phyloP scores from a whole-genome alignment of 2,113 vertebrate species.

The Peromyscus californicus region DNA sequence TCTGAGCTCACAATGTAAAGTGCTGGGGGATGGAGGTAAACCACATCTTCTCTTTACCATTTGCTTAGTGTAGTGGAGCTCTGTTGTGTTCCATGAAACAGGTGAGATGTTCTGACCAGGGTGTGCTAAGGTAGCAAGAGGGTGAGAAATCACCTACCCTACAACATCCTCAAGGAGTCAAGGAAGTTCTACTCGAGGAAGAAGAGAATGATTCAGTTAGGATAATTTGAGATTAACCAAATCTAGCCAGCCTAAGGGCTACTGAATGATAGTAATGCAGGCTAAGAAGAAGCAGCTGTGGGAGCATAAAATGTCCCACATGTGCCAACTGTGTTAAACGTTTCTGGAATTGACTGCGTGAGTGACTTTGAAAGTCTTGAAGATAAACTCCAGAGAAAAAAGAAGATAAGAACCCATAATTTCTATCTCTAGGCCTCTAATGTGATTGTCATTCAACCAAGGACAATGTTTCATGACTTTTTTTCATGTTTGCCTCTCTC shows the following conservation, averaged over 20 bases:
- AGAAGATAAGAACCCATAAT: background rate
- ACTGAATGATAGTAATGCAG: background rate
- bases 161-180: background rate
- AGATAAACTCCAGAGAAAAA: conserved; percentile 33
- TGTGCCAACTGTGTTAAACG: background rate
- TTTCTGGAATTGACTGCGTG: background rate
- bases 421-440: conserved; percentile 38
- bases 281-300: background rate
- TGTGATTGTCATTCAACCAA: background rate
- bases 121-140: background rate
- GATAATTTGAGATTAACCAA: background rate
- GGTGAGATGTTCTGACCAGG: background rate
- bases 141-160: background rate
- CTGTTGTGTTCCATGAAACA: background rate
- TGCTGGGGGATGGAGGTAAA: background rate
- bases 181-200: background rate
- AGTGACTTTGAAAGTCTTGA: conserved; percentile 22
- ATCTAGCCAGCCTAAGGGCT: background rate
- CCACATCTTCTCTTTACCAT: background rate
- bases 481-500: background rate
- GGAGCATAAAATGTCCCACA: background rate
- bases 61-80: background rate
- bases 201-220: background rate
- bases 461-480: conserved; percentile 15
- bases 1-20: background rate